Evolutionary conservation across 1,140 invertebrate species (phyloP).

Genomic region (Euglossa dilemma): DNA sequence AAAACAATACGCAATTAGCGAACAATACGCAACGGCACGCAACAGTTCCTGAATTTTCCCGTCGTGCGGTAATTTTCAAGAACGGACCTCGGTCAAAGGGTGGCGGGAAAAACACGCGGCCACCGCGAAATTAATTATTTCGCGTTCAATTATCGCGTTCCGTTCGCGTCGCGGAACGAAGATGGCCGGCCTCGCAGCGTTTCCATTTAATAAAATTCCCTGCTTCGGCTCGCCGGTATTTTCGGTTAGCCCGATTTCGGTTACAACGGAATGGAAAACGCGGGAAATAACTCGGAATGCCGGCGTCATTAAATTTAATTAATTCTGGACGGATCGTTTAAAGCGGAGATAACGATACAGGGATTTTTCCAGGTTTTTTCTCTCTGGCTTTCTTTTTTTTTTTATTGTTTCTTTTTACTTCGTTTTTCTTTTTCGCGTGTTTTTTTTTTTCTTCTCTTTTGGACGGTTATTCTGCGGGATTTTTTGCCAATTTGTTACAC

Average conservation of each 20-base stretch:
- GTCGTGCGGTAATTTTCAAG: not conserved
- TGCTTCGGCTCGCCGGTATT: not conserved
- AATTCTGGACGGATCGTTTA: not conserved
- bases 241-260: not conserved
- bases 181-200: no score
- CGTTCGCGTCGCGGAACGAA: no score
- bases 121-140: conserved; percentile 14
- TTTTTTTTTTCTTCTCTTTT: no score
- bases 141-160: not conserved
- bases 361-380: not conserved
- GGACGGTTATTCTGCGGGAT: not conserved
- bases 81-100: not conserved
- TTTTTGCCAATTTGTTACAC: conserved; percentile 5
- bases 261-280: not conserved
- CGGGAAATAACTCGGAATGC: not conserved
- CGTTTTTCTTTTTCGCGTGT: no score
- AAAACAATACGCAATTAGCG: no score
- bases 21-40: no score
- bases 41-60: no score
- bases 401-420: not conserved
- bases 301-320: conserved; percentile 12
- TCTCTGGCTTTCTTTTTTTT: not conserved
- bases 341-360: not conserved
- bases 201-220: not conserved
- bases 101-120: not conserved